Evolutionary conservation across 2,888 invertebrate genomes (phyloP).

Genomic region (Seira musarum): DNA sequence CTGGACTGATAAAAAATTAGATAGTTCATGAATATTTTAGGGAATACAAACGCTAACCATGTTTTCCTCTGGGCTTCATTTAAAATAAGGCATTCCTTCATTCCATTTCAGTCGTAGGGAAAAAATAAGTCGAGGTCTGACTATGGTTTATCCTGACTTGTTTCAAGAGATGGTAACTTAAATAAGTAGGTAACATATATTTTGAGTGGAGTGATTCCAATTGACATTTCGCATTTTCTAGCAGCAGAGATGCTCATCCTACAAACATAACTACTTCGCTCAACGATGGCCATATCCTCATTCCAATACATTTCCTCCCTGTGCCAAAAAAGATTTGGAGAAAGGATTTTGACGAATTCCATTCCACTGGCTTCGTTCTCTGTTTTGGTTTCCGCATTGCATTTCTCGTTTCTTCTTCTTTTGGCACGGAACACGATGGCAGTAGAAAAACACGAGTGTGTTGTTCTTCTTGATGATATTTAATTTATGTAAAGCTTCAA

Average conservation of each 20-base stretch:
- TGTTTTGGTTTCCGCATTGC: background rate
- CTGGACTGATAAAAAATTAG: conserved; percentile 15
- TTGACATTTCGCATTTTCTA: too few relatives aligned
- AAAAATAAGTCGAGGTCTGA: too few relatives aligned
- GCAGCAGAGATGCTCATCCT: too few relatives aligned
- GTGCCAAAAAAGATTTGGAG: conserved; percentile 11
- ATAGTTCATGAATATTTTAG: conserved; percentile 13
- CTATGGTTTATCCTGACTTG: too few relatives aligned
- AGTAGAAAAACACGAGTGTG: background rate
- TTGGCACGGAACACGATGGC: background rate
- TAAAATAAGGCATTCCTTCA: background rate
- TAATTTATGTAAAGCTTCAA: conserved; percentile 15
- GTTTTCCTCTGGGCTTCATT: background rate
- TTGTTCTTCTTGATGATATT: conserved; percentile 3
- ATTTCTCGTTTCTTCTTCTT: background rate
- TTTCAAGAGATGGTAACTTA: too few relatives aligned
- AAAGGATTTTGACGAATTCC: conserved; percentile 11
- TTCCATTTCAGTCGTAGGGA: too few relatives aligned
- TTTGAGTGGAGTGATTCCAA: too few relatives aligned
- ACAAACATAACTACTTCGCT: too few relatives aligned
- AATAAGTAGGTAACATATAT: too few relatives aligned
- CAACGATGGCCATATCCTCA: background rate
- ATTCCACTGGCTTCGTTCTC: background rate
- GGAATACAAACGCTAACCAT: background rate
- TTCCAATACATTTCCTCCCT: conserved; percentile 7